A percentile compares a stretch with the other conserved stretches of the same genome.
These are phyloP conservation scores for Microctonus hyperodae DNA, from an alignment of 2,888 invertebrate genomes.

Conservation along the genomic window DNA sequence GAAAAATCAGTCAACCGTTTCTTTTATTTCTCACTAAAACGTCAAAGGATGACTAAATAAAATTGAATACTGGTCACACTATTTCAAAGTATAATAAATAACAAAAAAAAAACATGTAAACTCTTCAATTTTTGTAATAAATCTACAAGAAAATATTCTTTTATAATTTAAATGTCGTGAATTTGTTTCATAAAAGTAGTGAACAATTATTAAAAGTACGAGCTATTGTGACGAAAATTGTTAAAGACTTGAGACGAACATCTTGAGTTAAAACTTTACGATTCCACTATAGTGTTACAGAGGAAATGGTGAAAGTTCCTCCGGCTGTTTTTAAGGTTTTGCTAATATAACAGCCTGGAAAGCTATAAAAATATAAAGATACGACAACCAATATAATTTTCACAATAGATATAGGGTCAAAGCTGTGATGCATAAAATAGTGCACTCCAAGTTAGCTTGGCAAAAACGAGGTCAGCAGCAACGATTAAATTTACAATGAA, in stretches of 20 bases:
- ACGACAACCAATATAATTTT: not conserved
- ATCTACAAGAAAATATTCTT: not conserved
- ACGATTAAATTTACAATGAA: slow-evolving; percentile 1
- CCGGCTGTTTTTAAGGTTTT: not conserved
- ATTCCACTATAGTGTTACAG: not conserved
- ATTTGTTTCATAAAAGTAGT: too few relatives aligned
- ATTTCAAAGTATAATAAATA: not conserved
- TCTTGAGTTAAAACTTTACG: slow-evolving; percentile 4
- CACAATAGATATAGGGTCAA: too few relatives aligned
- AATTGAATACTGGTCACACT: not conserved
- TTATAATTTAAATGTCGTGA: not conserved
- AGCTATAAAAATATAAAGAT: not conserved
- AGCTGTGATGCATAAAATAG: not conserved
- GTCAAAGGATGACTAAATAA: not conserved
- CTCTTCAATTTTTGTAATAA: not conserved
- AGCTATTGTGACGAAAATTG: not conserved
- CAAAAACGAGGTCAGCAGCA: slow-evolving; percentile 1
- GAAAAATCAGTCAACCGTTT: slow-evolving; percentile 1
- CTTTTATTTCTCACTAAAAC: too few relatives aligned
- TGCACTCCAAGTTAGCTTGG: not conserved
- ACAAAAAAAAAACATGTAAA: not conserved
- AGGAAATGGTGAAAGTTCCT: not conserved
- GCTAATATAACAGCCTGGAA: not conserved
- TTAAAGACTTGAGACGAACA: not conserved
- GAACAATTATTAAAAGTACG: not conserved